These are phyloP conservation scores for Rana temporaria DNA, from an alignment of 2,113 vertebrate species.

Conservation along the genomic window DNA sequence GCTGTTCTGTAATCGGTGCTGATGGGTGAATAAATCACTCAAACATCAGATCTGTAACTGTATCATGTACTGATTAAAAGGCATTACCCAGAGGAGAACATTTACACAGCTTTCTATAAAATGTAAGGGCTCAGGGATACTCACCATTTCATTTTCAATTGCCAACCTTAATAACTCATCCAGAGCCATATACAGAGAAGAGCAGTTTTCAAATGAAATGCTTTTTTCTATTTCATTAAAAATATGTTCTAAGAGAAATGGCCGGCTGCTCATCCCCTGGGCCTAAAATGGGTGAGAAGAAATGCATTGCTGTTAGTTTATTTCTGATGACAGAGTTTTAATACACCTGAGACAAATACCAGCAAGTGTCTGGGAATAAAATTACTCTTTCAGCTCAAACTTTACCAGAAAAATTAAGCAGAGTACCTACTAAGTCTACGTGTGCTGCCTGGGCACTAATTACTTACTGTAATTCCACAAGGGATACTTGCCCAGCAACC, in stretches of 20 bases:
- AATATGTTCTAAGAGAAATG: constrained; percentile 85
- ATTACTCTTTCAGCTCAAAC: too few relatives aligned
- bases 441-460: too few relatives aligned
- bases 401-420: too few relatives aligned
- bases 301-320: neutral
- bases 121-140: constrained; percentile 51
- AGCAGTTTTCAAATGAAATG: constrained; percentile 88
- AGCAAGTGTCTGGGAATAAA: neutral
- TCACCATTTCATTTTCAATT: constrained; percentile 74
- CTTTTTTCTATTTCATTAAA: constrained; percentile 82
- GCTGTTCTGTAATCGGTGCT: constrained; percentile 4
- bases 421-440: too few relatives aligned
- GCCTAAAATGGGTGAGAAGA: constrained; percentile 76
- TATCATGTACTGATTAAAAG: neutral
- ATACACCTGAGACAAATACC: neutral
- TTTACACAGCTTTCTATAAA: neutral
- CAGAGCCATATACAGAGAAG: constrained; percentile 82
- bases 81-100: neutral
- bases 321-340: neutral
- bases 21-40: neutral
- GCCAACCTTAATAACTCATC: constrained; percentile 72
- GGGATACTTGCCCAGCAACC: too few relatives aligned
- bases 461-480: too few relatives aligned
- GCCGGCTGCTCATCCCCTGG: constrained; percentile 88
- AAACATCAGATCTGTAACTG: neutral